phyloP scores from a whole-genome alignment of 2,113 vertebrate genomes.

The Syrrhaptes paradoxus region DNA sequence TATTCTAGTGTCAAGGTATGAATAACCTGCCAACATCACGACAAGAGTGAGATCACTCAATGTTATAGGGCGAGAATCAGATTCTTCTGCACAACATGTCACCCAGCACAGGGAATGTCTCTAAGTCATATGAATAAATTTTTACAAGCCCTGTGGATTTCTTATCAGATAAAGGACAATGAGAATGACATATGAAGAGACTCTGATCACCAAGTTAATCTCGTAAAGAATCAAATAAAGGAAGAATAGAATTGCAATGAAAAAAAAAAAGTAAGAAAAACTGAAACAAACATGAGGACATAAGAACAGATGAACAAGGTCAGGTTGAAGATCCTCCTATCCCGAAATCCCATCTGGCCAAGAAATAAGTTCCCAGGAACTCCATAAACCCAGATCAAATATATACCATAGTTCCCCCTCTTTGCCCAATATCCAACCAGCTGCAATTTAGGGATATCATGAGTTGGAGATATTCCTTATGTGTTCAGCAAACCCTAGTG shows the following conservation, averaged over 20 bases:
- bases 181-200: background rate
- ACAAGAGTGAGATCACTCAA: background rate
- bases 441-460: background rate
- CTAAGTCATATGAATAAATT: background rate
- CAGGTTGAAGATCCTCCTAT: rapidly evolving
- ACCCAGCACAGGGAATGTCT: background rate
- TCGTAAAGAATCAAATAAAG: background rate
- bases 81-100: background rate
- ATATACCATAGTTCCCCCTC: background rate
- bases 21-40: background rate
- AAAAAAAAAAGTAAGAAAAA: background rate
- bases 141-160: background rate
- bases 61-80: background rate
- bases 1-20: background rate
- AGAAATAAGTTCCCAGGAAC: background rate
- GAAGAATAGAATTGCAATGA: background rate
- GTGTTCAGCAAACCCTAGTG: background rate
- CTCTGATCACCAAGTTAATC: background rate
- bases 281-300: background rate
- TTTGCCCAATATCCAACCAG: background rate
- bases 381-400: background rate
- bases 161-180: background rate
- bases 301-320: background rate
- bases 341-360: background rate
- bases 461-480: background rate